A percentile compares a stretch with the other conserved stretches of the same genome.
Conservation (phyloP, 2,113 vertebrate species). For the Herpetotheres cachinnans region DNA sequence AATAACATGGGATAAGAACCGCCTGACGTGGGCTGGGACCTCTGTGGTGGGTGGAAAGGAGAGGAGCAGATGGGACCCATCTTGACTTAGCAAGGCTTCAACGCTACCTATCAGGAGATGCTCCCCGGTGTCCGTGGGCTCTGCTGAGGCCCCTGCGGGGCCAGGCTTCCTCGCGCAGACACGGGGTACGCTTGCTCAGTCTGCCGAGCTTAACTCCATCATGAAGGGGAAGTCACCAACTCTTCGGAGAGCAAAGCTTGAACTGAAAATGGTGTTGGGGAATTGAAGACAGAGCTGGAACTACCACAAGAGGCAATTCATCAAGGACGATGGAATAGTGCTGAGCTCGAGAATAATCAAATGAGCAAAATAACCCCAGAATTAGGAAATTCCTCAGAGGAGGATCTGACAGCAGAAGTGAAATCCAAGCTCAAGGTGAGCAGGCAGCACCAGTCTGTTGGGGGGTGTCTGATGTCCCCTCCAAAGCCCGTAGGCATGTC, state of each 20-base stretch:
- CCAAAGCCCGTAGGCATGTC: fast-evolving
- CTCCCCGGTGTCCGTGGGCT: fast-evolving
- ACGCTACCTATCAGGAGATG: neutral
- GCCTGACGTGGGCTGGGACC: neutral
- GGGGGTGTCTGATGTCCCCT: neutral
- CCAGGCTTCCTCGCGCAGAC: neutral
- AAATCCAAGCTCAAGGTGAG: neutral
- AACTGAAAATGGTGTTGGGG: neutral
- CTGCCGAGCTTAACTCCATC: neutral
- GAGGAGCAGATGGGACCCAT: neutral
- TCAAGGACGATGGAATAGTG: neutral
- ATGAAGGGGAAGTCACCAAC: neutral
- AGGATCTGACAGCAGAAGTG: neutral
- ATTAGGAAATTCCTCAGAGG: neutral
- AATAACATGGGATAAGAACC: neutral
- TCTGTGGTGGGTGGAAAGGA: neutral
- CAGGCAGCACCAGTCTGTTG: neutral
- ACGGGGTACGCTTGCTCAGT: fast-evolving
- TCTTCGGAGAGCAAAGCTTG: neutral
- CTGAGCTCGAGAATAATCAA: neutral
- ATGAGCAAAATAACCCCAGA: neutral
- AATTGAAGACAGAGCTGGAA: neutral
- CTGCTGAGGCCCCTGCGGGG: neutral
- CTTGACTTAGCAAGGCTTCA: neutral
- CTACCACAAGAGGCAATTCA: neutral